Percentiles rank a stretch among this genome's conserved stretches.
Conservation (phyloP, 2,888 invertebrate species). For the Hydrotaea diabolus region DNA sequence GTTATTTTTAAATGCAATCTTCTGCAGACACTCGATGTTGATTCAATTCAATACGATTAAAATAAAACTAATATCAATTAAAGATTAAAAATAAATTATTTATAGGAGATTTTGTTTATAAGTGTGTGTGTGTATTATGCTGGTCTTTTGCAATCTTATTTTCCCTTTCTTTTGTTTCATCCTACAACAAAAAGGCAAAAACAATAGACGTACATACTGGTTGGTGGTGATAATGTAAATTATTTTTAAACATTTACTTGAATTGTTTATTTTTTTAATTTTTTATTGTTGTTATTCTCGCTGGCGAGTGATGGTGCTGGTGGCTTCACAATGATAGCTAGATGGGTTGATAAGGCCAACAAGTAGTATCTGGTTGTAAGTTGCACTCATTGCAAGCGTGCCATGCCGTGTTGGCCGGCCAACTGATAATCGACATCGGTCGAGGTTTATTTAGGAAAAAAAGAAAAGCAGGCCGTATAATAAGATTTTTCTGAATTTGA, state of each 20-base stretch:
- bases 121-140: background rate
- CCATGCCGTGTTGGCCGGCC: background rate
- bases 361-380: slow-evolving; percentile 51
- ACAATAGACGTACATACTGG: slow-evolving; percentile 23
- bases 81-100: slow-evolving; percentile 21
- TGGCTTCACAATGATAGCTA: no score
- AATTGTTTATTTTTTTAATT: slow-evolving; percentile 7
- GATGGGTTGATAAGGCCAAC: slow-evolving; percentile 20
- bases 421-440: slow-evolving; percentile 9
- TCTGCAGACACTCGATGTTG: background rate
- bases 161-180: background rate
- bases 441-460: background rate
- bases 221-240: background rate
- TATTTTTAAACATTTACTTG: background rate
- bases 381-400: slow-evolving; percentile 43
- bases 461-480: no score
- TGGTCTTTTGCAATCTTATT: no score
- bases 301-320: background rate
- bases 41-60: background rate
- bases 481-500: no score
- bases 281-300: slow-evolving; percentile 2
- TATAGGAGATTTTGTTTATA: slow-evolving; percentile 5
- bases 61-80: slow-evolving; percentile 28
- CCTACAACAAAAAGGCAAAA: slow-evolving; percentile 26
- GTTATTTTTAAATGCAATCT: background rate